These are phyloP conservation scores for Ictalurus punctatus DNA, from an alignment of 2,113 vertebrate genomes.

Conservation along the genomic window DNA sequence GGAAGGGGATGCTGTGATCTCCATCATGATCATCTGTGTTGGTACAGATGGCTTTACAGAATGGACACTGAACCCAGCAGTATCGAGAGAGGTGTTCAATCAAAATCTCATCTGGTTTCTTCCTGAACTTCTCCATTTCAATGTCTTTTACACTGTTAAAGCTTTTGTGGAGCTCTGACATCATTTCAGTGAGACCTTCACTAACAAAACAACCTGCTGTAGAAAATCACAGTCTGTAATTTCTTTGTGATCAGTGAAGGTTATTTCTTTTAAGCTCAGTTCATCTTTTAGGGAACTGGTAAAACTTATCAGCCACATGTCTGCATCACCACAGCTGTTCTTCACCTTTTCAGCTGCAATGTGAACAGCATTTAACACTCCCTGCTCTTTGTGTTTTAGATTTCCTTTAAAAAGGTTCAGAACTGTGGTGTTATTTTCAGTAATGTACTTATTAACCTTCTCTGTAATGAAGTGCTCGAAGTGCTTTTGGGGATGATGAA, in stretches of 20 bases:
- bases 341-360: not conserved
- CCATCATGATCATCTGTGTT: slow-evolving; percentile 7
- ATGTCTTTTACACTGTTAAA: not conserved
- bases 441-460: slow-evolving; percentile 53
- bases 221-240: slow-evolving; percentile 1
- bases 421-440: not conserved
- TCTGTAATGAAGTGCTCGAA: slow-evolving; percentile 59
- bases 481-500: slow-evolving; percentile 38
- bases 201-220: not conserved
- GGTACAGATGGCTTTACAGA: slow-evolving; percentile 23
- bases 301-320: not conserved
- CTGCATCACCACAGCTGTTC: not conserved
- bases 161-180: not conserved
- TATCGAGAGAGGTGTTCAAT: slow-evolving; percentile 36
- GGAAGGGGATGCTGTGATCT: slow-evolving; percentile 18
- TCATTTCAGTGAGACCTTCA: not conserved
- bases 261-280: not conserved
- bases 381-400: not conserved
- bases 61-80: slow-evolving; percentile 10
- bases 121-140: slow-evolving; percentile 1
- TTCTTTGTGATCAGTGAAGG: not conserved
- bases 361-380: not conserved
- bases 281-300: not conserved
- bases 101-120: slow-evolving; percentile 40
- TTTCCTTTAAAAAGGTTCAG: not conserved